Evolutionary conservation across 1,140 invertebrate species (phyloP).

Genomic region (Drosophila repletoides): DNA sequence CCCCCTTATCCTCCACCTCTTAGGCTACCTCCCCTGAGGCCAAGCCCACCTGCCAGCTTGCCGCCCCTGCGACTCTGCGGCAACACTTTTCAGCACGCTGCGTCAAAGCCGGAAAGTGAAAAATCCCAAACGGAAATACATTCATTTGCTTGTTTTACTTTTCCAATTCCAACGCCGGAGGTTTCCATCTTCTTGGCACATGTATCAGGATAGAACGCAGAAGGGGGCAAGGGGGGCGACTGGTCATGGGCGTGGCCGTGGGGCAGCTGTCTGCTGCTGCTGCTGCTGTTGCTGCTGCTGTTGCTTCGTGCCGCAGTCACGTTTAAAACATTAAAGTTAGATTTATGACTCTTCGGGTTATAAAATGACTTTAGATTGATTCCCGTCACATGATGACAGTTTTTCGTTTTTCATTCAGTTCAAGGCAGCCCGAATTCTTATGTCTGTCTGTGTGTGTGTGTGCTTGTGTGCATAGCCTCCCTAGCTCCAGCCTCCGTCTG

Average conservation of each 20-base stretch:
- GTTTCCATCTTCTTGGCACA: constrained; percentile 29
- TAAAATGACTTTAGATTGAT: constrained; percentile 83
- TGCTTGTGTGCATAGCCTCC: background rate
- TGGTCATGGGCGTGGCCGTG: constrained; percentile 33
- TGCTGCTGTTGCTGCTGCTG: constrained; percentile 18
- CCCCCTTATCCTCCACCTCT: too few species aligned
- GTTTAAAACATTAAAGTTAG: constrained; percentile 82
- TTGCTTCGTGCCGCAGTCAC: constrained; percentile 74
- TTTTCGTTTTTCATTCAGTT: constrained; percentile 78
- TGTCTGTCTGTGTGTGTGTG: background rate
- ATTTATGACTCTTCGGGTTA: constrained; percentile 82
- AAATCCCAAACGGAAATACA: constrained; percentile 80
- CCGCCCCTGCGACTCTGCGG: constrained; percentile 17
- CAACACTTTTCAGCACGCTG: constrained; percentile 51
- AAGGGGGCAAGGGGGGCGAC: background rate
- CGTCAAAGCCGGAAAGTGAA: constrained; percentile 69
- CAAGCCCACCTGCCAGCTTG: constrained; percentile 14
- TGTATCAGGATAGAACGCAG: background rate
- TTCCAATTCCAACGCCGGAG: constrained; percentile 76
- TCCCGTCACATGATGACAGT: constrained; percentile 82
- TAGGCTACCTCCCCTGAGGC: background rate
- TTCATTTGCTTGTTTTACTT: constrained; percentile 80
- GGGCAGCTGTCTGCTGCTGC: constrained; percentile 15
- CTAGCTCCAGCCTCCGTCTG: background rate
- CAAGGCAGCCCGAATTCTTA: constrained; percentile 4